These are phyloP conservation scores for Chinchilla lanigera DNA, from an alignment of 2,113 vertebrate species.

Conservation along the genomic window DNA sequence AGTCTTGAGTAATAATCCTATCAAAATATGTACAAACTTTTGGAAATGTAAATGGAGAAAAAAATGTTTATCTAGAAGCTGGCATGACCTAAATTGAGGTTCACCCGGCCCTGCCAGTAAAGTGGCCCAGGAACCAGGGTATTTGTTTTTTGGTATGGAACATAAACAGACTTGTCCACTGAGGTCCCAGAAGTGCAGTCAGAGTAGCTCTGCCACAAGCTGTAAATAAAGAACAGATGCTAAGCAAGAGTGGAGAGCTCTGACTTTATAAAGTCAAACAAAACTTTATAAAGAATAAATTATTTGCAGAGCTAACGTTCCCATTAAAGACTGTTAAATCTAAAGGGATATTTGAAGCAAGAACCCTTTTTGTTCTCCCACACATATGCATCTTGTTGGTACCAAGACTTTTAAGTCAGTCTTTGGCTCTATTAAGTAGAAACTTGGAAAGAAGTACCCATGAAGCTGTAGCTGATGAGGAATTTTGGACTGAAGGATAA, in stretches of 20 bases:
- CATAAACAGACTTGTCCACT: conserved; percentile 12
- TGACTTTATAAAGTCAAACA: conserved; percentile 26
- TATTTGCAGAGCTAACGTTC: not conserved
- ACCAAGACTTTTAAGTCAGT: not conserved
- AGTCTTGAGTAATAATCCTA: conserved; percentile 29
- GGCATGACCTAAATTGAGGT: not conserved
- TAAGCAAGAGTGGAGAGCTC: not conserved
- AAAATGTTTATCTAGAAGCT: conserved; percentile 58
- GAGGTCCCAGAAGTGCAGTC: conserved; percentile 45
- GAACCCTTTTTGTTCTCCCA: not conserved
- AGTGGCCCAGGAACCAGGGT: not conserved
- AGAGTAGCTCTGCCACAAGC: conserved; percentile 16
- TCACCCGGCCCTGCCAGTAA: not conserved
- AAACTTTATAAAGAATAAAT: not conserved
- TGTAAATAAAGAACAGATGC: conserved; percentile 44
- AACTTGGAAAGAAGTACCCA: not conserved
- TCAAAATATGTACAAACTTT: conserved; percentile 34
- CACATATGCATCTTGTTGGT: not conserved
- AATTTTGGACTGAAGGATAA: not conserved
- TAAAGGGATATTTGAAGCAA: not conserved
- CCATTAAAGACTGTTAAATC: not conserved
- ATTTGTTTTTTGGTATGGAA: conserved; percentile 58
- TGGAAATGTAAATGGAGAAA: conserved; percentile 54
- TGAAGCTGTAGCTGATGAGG: not conserved
- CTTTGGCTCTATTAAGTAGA: not conserved